phyloP scores from a whole-genome alignment of 2,797 vertebrate genomes.

The Okamejei kenojei region DNA sequence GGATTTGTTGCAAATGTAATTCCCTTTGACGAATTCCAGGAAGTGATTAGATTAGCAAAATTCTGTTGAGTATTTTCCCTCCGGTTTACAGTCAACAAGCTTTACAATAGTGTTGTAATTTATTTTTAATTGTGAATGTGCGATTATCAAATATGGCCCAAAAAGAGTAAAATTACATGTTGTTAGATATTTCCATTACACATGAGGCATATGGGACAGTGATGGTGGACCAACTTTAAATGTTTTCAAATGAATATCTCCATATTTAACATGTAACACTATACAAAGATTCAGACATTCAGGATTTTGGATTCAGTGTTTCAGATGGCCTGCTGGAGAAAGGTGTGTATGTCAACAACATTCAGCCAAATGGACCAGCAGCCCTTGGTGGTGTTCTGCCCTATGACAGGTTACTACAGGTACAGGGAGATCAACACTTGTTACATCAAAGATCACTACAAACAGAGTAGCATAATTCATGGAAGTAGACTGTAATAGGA shows the following conservation, averaged over 20 bases:
- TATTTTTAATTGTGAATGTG: background rate
- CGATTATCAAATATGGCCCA: background rate
- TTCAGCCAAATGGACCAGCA: conserved; percentile 78
- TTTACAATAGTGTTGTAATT: background rate
- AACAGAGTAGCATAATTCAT: background rate
- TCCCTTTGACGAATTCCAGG: background rate
- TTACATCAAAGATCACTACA: background rate
- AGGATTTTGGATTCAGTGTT: conserved; percentile 96
- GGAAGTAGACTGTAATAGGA: background rate
- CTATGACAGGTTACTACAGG: conserved; percentile 88
- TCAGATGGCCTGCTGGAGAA: conserved; percentile 90
- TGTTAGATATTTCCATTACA: background rate
- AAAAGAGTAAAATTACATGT: background rate
- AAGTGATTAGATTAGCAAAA: background rate
- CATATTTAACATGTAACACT: conserved; percentile 64
- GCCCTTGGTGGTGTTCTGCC: conserved; percentile 77
- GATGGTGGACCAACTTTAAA: background rate
- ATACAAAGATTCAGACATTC: conserved; percentile 73
- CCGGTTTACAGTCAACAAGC: background rate
- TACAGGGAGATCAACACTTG: conserved; percentile 47
- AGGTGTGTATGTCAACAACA: conserved; percentile 92
- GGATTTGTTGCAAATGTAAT: background rate
- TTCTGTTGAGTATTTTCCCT: background rate
- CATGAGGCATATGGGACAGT: too few relatives aligned
- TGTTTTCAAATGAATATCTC: background rate